Evolutionary conservation across 2,113 vertebrate genomes (phyloP), one percentile per base, ranked within the genome.

Genomic region (Pelobates fuscus): DNA sequence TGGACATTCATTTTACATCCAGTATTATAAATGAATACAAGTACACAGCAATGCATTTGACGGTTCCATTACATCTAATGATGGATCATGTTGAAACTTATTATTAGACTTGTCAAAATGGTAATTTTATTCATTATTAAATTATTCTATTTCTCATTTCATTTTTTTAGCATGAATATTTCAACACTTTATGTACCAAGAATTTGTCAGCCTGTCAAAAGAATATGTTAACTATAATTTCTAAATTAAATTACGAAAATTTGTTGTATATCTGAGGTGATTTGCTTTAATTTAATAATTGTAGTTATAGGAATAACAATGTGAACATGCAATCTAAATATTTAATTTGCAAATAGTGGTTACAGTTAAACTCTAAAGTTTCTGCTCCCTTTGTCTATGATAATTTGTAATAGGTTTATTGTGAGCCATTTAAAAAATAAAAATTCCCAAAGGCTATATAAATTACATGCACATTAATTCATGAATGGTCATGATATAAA

Each of bases 131-230:
- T 86, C 83, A 88, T 89, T 91, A 86, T 85, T 82, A 78, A 79
- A 67, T 80, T 77, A 62, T 82, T 77, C 75, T 88, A 86, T 84
- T 88, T 88, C 87, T 87, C 71, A 81, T 88, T 88, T 67, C n/a
- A 20, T 15, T 81, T 70, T 88, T 88, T 55, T 67, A 62, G 15
- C 78, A 86, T 91, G 85, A 89, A 90, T 91, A 87, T 91, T 90
- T 91, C 86, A 90, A 67, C 83, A 71, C 86, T 87, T 79, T 70
- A 14, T 0, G 75, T 81, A 80, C 70, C 18, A 25, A 30, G 5
- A 86, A 81, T 76, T 67, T 78, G 81, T 83, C 81, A 82, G 55
- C 81, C 78, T 84, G 81, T 84, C 82, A 83, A 78, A 11, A 73
- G 44, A 69, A 71, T 8, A 44, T 3, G 55, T 71, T 78, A 62